phyloP scores from a whole-genome alignment of 1,140 invertebrate species.

The Eufriesea mexicana region DNA sequence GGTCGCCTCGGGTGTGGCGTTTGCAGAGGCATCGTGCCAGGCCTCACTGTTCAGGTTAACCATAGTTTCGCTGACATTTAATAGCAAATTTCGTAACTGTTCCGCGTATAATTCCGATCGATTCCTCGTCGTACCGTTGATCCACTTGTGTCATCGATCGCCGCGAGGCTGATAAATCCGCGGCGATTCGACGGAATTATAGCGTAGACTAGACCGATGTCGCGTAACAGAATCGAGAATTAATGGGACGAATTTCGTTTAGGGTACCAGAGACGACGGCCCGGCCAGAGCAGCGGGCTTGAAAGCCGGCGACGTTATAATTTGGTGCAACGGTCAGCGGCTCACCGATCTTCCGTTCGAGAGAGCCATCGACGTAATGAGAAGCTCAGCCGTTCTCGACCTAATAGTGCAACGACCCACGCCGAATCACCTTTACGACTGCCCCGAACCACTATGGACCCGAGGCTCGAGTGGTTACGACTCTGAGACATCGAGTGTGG shows the following conservation, averaged over 20 bases:
- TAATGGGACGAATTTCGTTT: conserved; percentile 65
- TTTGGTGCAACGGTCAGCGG: conserved; percentile 91
- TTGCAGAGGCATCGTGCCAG: conserved; percentile 78
- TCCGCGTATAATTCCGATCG: no score
- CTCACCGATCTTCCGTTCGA: conserved; percentile 80
- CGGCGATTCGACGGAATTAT: no score
- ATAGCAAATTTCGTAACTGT: background rate
- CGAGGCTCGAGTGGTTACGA: conserved; percentile 80
- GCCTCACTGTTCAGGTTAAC: conserved; percentile 79
- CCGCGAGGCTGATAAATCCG: no score
- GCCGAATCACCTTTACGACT: conserved; percentile 77
- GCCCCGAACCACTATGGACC: conserved; percentile 77
- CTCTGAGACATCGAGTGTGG: conserved; percentile 76
- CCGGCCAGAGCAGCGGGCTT: conserved; percentile 93
- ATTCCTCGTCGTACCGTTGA: background rate
- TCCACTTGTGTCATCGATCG: background rate
- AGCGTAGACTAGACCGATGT: background rate
- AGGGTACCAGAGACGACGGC: conserved; percentile 95
- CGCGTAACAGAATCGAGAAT: background rate
- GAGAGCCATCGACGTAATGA: conserved; percentile 79
- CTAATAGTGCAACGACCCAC: conserved; percentile 77
- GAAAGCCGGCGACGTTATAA: conserved; percentile 94
- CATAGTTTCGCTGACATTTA: background rate
- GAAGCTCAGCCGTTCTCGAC: conserved; percentile 76
- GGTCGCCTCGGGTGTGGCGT: conserved; percentile 80